Conservation (phyloP, 2,888 invertebrate genomes). For the Plagodis dolabraria region DNA sequence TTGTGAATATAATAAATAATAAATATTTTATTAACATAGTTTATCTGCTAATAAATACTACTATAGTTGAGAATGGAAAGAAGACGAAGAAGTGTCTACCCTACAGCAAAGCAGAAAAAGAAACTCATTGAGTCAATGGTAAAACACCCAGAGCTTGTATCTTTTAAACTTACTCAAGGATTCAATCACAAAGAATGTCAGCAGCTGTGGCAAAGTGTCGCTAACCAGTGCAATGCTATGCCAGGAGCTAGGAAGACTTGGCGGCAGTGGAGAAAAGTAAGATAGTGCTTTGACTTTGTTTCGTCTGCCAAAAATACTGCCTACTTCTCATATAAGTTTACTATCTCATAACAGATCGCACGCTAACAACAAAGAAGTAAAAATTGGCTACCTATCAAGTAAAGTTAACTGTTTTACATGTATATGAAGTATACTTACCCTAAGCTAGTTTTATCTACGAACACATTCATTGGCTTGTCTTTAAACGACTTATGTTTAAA, state of each 20-base stretch:
- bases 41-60: no score
- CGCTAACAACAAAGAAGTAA: no score
- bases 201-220: slow-evolving; percentile 66
- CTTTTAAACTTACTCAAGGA: slow-evolving; percentile 63
- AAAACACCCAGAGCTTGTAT: slow-evolving; percentile 67
- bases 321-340: no score
- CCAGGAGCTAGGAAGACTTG: slow-evolving; percentile 75
- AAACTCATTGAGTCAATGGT: slow-evolving; percentile 68
- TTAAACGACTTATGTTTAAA: no score
- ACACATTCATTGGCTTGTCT: no score
- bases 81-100: slow-evolving; percentile 61
- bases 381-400: no score
- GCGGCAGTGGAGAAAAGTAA: slow-evolving; percentile 77
- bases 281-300: slow-evolving; percentile 4
- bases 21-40: no score
- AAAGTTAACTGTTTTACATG: no score
- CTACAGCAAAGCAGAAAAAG: slow-evolving; percentile 67
- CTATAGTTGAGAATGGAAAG: slow-evolving; percentile 50
- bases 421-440: no score
- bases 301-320: neutral
- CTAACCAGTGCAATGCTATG: slow-evolving; percentile 69
- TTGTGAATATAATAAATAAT: no score
- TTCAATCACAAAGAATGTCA: slow-evolving; percentile 68
- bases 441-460: no score
- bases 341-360: neutral